Evolutionary conservation across 2,888 invertebrate species (phyloP).

Genomic region (Esperia sulphurella): DNA sequence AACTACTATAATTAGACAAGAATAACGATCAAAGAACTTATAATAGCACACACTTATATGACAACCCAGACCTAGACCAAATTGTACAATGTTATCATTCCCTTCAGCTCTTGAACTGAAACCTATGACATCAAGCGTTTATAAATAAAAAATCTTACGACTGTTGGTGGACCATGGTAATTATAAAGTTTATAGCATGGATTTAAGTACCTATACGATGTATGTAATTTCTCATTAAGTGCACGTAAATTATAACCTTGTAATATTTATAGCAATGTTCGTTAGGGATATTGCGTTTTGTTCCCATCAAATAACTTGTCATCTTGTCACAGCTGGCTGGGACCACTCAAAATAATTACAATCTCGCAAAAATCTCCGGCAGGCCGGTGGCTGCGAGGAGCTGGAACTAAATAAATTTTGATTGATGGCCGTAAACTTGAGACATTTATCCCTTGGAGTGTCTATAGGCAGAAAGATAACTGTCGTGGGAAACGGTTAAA

Average conservation of each 20-base stretch:
- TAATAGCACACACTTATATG: no score
- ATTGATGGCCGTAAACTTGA: slow-evolving; percentile 30
- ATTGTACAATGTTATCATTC: no score
- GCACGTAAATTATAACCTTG: no score
- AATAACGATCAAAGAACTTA: no score
- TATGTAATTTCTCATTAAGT: not conserved
- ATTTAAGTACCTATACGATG: no score
- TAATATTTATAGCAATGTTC: slow-evolving; percentile 11
- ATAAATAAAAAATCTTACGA: no score
- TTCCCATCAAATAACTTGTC: slow-evolving; percentile 10
- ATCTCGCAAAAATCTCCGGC: slow-evolving; percentile 47
- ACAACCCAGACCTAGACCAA: no score
- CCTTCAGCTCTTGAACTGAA: no score
- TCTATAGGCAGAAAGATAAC: not conserved
- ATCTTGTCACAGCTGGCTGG: slow-evolving; percentile 41
- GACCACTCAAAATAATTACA: slow-evolving; percentile 56
- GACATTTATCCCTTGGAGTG: slow-evolving; percentile 3
- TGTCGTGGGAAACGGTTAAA: not conserved
- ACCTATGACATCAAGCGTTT: no score
- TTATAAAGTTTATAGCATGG: no score
- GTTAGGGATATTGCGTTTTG: slow-evolving; percentile 21
- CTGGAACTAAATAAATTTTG: slow-evolving; percentile 40
- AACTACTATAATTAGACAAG: no score
- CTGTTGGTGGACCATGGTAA: no score
- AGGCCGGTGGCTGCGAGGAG: slow-evolving; percentile 12